These are phyloP conservation scores for Ctenopoma multispine DNA, from an alignment of 2,797 vertebrate genomes.

Conservation along the genomic window DNA sequence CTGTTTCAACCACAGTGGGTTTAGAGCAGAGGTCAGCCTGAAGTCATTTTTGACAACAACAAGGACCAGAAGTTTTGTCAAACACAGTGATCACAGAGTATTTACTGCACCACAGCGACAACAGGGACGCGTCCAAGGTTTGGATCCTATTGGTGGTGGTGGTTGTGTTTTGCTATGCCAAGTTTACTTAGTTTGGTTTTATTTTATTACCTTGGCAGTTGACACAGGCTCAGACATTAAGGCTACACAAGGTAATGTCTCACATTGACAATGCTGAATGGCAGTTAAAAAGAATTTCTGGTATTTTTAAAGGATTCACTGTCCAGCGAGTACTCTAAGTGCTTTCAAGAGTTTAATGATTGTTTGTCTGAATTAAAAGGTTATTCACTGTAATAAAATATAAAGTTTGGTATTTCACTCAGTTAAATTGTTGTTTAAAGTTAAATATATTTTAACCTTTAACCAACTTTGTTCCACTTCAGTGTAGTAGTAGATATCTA, in stretches of 20 bases:
- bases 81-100: conserved; percentile 32
- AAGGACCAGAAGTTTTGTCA: conserved; percentile 48
- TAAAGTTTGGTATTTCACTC: background rate
- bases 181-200: conserved; percentile 18
- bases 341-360: background rate
- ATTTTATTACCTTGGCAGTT: conserved; percentile 19
- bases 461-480: too few relatives aligned
- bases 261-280: conserved; percentile 1
- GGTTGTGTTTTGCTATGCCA: conserved; percentile 18
- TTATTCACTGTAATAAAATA: background rate
- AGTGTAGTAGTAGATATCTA: too few relatives aligned
- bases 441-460: background rate
- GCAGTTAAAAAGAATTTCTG: background rate
- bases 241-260: background rate
- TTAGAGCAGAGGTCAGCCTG: conserved; percentile 14
- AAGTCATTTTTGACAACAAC: conserved; percentile 20
- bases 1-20: background rate
- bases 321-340: background rate
- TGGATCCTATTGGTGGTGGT: conserved; percentile 15
- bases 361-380: background rate
- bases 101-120: conserved; percentile 1
- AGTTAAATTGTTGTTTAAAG: background rate
- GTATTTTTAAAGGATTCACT: background rate
- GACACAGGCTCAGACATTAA: conserved; percentile 15
- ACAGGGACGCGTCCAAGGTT: conserved; percentile 2